Evolutionary conservation across 2,888 invertebrate species (phyloP).

Genomic region (Acrobasis consociella): DNA sequence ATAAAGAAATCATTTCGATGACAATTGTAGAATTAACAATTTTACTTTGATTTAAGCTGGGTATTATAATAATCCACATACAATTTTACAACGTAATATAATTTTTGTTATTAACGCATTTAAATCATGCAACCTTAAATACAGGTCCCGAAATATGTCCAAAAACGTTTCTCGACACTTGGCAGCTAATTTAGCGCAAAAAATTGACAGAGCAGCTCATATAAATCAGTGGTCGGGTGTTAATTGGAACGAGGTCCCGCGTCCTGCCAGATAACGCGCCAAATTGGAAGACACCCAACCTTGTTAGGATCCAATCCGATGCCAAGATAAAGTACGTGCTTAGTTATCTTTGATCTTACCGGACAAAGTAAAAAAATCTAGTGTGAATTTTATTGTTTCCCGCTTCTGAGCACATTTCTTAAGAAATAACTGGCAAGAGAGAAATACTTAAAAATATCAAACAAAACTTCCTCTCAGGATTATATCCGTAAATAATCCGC

Average conservation of each 20-base stretch:
- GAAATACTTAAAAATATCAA: too few relatives aligned
- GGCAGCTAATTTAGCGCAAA: constrained; percentile 62
- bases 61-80: neutral
- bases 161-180: constrained; percentile 61
- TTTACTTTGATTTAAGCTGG: neutral
- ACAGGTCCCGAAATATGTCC: constrained; percentile 9
- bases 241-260: constrained; percentile 77
- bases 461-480: too few relatives aligned
- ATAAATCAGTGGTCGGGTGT: constrained; percentile 74
- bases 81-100: neutral
- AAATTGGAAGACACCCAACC: constrained; percentile 29
- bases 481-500: too few relatives aligned
- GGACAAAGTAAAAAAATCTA: neutral
- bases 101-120: neutral
- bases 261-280: constrained; percentile 52
- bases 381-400: too few relatives aligned
- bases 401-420: too few relatives aligned
- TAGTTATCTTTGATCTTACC: neutral
- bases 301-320: constrained; percentile 21
- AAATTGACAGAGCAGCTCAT: constrained; percentile 61
- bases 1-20: neutral
- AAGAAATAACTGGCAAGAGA: too few relatives aligned
- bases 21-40: neutral
- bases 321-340: constrained; percentile 11
- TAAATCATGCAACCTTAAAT: neutral